Conservation (phyloP, 2,797 vertebrate species). For the Platyrinchus mystaceus region DNA sequence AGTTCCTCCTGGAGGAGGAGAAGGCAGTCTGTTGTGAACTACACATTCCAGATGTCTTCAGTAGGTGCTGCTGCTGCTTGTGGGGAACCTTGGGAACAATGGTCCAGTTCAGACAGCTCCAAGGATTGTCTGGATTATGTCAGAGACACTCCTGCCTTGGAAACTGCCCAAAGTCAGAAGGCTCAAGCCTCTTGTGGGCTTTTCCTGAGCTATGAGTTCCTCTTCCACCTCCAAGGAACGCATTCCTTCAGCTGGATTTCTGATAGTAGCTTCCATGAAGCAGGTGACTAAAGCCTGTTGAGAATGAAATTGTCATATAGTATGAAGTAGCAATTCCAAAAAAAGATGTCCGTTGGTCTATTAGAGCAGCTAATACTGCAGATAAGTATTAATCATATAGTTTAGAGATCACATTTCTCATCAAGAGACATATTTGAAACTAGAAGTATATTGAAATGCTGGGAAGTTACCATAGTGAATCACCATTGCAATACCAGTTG, state of each 20-base stretch:
- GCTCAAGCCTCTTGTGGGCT: neutral
- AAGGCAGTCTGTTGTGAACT: neutral
- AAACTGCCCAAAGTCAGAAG: neutral
- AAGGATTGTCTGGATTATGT: neutral
- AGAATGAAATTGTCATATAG: neutral
- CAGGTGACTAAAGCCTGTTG: neutral
- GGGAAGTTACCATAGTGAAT: neutral
- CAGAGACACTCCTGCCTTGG: neutral
- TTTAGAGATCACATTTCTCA: neutral
- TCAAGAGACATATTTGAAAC: neutral
- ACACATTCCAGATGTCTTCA: rapidly evolving
- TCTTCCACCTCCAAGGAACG: neutral
- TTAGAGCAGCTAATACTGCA: neutral
- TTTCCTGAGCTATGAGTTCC: neutral
- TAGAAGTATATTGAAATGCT: neutral
- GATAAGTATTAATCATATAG: neutral
- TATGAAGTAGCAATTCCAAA: neutral
- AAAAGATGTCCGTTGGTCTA: rapidly evolving
- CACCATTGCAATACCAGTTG: neutral
- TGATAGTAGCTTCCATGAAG: neutral
- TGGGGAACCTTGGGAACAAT: neutral
- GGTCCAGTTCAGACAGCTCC: neutral
- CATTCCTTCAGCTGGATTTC: neutral
- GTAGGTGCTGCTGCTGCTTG: neutral
- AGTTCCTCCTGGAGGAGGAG: neutral